phyloP scores from a whole-genome alignment of 2,113 vertebrate genomes.

The Myxocyprinus asiaticus region DNA sequence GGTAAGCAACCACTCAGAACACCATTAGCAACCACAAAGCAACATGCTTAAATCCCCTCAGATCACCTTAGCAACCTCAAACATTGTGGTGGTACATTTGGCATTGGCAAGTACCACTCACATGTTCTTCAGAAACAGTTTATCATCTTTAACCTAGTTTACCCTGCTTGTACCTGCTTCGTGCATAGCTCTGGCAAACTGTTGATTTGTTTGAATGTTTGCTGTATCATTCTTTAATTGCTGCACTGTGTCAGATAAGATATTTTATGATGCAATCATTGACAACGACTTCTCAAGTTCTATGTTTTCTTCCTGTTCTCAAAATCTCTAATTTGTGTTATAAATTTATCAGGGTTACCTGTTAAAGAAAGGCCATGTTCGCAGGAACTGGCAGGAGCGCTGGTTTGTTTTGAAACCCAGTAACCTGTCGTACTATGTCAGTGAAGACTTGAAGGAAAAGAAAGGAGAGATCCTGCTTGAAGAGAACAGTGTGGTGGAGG shows the following conservation, averaged over 20 bases:
- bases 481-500: constrained; percentile 72
- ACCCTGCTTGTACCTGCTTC: too few species aligned
- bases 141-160: too few species aligned
- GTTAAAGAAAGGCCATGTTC: constrained; percentile 79
- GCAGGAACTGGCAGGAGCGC: constrained; percentile 81
- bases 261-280: background rate
- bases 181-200: background rate
- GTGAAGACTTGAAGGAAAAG: constrained; percentile 77
- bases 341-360: constrained; percentile 73
- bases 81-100: too few species aligned
- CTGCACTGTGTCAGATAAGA: background rate
- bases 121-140: too few species aligned
- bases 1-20: too few species aligned
- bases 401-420: constrained; percentile 79
- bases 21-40: too few species aligned
- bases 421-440: constrained; percentile 70
- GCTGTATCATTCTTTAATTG: background rate
- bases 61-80: too few species aligned
- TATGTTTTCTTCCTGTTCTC: background rate
- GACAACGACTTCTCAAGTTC: background rate
- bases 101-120: too few species aligned
- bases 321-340: background rate
- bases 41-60: too few species aligned
- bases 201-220: background rate
- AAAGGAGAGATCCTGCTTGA: constrained; percentile 76